phyloP scores from a whole-genome alignment of 2,888 invertebrate species.

The Hydropsyche betteni region DNA sequence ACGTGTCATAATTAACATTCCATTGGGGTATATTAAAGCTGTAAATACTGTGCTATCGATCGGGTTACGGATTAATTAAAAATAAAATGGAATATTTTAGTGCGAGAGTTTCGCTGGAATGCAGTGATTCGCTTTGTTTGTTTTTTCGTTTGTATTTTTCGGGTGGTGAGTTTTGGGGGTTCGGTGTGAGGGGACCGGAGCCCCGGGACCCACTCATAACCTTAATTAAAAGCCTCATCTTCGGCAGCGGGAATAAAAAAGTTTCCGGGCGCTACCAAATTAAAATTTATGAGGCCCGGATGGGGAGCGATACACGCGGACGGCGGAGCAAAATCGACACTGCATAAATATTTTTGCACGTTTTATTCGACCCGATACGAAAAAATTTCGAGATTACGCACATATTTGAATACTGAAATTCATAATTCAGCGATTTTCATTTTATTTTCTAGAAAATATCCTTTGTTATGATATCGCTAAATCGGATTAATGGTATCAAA shows the following conservation, averaged over 20 bases:
- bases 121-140: slow-evolving; percentile 38
- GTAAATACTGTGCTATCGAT: not conserved
- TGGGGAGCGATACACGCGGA: slow-evolving; percentile 44
- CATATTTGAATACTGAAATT: too few relatives aligned
- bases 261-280: slow-evolving; percentile 50
- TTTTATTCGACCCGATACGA: not conserved
- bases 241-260: slow-evolving; percentile 51
- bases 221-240: slow-evolving; percentile 52
- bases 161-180: slow-evolving; percentile 28
- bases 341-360: slow-evolving; percentile 39
- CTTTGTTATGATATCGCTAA: not conserved
- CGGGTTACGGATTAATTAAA: too few relatives aligned
- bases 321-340: slow-evolving; percentile 38
- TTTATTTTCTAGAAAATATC: not conserved
- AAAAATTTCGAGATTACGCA: too few relatives aligned
- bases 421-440: not conserved
- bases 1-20: slow-evolving; percentile 50
- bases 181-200: slow-evolving; percentile 24
- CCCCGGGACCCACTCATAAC: slow-evolving; percentile 49
- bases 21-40: not conserved
- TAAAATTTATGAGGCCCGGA: slow-evolving; percentile 51
- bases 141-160: slow-evolving; percentile 39
- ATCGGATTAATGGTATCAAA: not conserved
- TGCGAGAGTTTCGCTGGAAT: not conserved
- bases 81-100: not conserved